phyloP scores from a whole-genome alignment of 64 coral and sea anemone genomes.

The Pocillopora verrucosa region DNA sequence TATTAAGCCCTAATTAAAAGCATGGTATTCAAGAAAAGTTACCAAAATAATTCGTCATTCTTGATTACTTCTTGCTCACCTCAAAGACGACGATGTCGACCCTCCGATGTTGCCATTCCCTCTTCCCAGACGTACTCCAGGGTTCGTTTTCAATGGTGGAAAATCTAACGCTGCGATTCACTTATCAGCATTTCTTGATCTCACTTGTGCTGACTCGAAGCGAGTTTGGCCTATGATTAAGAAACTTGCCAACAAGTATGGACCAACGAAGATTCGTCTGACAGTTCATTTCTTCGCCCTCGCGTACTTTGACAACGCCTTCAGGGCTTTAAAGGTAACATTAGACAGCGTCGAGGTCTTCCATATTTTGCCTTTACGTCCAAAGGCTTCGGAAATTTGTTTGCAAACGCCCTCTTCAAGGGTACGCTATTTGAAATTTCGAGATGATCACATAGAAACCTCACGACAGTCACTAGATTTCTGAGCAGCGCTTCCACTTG shows the following conservation, averaged over 20 bases:
- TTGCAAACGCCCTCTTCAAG: too few relatives aligned
- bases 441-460: too few relatives aligned
- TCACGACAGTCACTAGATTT: too few relatives aligned
- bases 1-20: too few relatives aligned
- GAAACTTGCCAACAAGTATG: conserved; percentile 6
- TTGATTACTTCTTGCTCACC: not conserved
- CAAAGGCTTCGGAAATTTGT: too few relatives aligned
- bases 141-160: not conserved
- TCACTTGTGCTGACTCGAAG: not conserved
- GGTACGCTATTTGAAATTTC: too few relatives aligned
- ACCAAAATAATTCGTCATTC: not conserved
- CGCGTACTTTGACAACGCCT: conserved; percentile 2
- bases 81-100: not conserved
- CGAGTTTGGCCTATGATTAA: not conserved
- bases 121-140: not conserved
- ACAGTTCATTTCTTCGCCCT: conserved; percentile 7
- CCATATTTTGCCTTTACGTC: too few relatives aligned
- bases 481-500: too few relatives aligned
- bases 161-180: not conserved
- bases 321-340: not conserved
- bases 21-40: not conserved
- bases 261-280: not conserved
- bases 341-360: not conserved
- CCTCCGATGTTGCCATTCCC: not conserved
- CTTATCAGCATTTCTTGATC: not conserved